A percentile compares a stretch with the other conserved stretches of the same genome.
Evolutionary conservation across 2,113 vertebrate genomes (phyloP).

Genomic region (Corydoras maculifer): DNA sequence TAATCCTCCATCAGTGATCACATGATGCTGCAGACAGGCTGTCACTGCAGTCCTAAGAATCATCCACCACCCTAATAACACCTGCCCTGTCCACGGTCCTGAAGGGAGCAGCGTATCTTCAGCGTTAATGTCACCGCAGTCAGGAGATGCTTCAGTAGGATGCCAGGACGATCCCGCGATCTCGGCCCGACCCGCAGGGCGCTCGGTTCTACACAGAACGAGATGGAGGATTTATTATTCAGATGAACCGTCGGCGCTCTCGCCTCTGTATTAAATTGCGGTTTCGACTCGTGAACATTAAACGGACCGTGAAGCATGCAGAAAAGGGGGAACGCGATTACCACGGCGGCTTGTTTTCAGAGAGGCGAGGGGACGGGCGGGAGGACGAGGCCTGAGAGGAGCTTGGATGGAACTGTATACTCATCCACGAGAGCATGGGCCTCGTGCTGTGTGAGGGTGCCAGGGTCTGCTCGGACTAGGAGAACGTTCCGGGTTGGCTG

Average conservation of each 20-base stretch:
- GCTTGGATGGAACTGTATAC: slow-evolving; percentile 1
- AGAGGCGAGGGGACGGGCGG: slow-evolving; percentile 48
- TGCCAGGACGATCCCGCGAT: too few species aligned
- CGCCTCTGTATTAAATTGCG: slow-evolving; percentile 62
- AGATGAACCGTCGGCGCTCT: slow-evolving; percentile 50
- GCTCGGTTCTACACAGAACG: neutral
- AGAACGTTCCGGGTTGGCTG: neutral
- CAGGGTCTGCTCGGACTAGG: neutral
- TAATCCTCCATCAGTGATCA: neutral
- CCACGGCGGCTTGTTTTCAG: slow-evolving; percentile 56
- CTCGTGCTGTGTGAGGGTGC: neutral
- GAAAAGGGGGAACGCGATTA: slow-evolving; percentile 62
- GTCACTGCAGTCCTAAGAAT: too few species aligned
- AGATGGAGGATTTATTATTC: slow-evolving; percentile 54
- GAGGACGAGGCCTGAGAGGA: neutral
- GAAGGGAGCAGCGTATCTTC: neutral
- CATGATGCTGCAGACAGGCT: too few species aligned
- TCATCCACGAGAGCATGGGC: neutral
- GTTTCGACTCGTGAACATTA: slow-evolving; percentile 66
- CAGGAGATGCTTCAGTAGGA: too few species aligned
- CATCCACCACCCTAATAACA: too few species aligned
- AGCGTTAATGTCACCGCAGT: neutral
- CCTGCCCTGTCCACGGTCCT: too few species aligned
- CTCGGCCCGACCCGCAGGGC: neutral
- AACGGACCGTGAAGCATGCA: slow-evolving; percentile 60